Conservation (phyloP, 2,888 invertebrate genomes). For the Parnassius glacialis region DNA sequence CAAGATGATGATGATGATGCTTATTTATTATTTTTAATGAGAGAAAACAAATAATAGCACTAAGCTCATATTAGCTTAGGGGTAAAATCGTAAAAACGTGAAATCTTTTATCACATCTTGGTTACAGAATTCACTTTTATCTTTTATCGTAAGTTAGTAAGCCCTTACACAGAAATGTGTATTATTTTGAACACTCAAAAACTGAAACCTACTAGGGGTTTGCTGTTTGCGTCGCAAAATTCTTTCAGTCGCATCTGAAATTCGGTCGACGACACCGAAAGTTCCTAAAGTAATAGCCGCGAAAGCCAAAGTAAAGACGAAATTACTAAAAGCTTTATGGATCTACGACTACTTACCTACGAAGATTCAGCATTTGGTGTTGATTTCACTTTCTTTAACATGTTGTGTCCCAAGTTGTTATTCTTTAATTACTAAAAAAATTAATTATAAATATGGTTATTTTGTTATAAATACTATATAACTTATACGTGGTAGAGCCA, state of each 20-base stretch:
- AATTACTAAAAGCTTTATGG: slow-evolving; percentile 18
- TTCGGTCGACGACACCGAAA: slow-evolving; percentile 9
- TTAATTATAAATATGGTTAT: too few species aligned
- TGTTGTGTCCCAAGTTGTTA: not conserved
- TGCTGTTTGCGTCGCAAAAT: not conserved
- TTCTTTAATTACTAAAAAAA: too few species aligned
- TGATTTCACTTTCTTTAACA: slow-evolving; percentile 12
- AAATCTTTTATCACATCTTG: too few species aligned
- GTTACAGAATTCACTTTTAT: too few species aligned
- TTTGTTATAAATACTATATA: too few species aligned
- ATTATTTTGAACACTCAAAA: not conserved
- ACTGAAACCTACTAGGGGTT: not conserved
- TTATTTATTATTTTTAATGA: too few species aligned
- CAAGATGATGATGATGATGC: too few species aligned
- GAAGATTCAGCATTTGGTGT: not conserved
- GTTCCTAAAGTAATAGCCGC: slow-evolving; percentile 5
- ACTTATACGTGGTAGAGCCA: too few species aligned
- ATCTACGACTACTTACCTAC: slow-evolving; percentile 1
- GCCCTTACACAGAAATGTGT: not conserved
- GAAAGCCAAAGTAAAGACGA: slow-evolving; percentile 8
- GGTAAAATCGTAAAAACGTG: too few species aligned
- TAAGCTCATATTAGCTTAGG: too few species aligned
- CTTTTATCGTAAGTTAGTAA: too few species aligned
- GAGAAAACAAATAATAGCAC: too few species aligned
- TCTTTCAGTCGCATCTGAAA: slow-evolving; percentile 3